Percentiles rank a stretch among this genome's conserved stretches.
These are phyloP conservation scores for Lasioglossum lativentre DNA, from an alignment of 2,888 invertebrate species.

Conservation along the genomic window DNA sequence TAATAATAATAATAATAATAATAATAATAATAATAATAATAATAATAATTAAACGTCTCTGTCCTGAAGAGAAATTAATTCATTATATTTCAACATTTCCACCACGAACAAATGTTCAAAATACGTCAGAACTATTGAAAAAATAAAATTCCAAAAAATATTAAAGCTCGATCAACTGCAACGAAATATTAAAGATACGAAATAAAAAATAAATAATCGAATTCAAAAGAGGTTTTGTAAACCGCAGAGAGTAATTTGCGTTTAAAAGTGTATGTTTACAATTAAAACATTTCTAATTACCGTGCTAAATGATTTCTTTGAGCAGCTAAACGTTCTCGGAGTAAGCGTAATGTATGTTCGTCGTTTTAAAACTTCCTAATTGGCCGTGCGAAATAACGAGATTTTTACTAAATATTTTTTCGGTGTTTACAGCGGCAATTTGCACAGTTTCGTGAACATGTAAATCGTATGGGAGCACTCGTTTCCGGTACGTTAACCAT, in stretches of 20 bases:
- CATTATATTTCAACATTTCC: too few species aligned
- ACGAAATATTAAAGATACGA: background rate
- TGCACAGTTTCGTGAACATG: constrained; percentile 25
- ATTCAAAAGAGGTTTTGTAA: background rate
- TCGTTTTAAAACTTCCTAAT: background rate
- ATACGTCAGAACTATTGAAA: too few species aligned
- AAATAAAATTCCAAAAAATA: background rate
- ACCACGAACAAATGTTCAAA: too few species aligned
- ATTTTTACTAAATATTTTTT: background rate
- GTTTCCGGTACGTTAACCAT: constrained; percentile 40
- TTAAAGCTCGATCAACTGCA: background rate
- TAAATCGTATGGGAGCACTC: constrained; percentile 22
- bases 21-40: too few species aligned
- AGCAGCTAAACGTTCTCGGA: background rate
- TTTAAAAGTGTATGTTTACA: background rate
- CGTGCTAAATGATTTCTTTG: background rate
- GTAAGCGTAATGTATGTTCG: background rate
- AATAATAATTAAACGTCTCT: background rate
- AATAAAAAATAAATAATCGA: background rate
- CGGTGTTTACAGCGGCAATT: constrained; percentile 13
- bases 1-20: too few species aligned
- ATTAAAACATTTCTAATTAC: background rate
- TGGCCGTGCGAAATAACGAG: too few species aligned
- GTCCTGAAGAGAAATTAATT: too few species aligned
- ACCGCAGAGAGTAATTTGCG: background rate